These are phyloP conservation scores for Megaptera novaeangliae DNA, from an alignment of 2,113 vertebrate species.

Conservation along the genomic window DNA sequence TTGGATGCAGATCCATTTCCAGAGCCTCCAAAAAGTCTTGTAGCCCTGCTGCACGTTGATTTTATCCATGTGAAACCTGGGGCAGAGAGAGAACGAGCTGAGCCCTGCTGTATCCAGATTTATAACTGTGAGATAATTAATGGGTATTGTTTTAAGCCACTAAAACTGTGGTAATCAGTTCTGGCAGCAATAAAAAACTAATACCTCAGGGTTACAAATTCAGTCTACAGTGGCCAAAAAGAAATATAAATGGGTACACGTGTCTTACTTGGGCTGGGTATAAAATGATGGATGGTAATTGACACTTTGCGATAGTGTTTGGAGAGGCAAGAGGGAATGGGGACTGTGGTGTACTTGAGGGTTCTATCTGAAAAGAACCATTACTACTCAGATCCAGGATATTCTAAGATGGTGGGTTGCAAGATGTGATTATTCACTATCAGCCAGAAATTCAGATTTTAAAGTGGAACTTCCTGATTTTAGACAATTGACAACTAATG, in stretches of 20 bases:
- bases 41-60: neutral
- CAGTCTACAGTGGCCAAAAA: neutral
- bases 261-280: neutral
- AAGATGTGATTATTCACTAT: neutral
- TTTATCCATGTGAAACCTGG: neutral
- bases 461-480: neutral
- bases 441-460: neutral
- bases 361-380: neutral
- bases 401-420: neutral
- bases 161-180: neutral
- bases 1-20: neutral
- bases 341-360: neutral
- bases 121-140: neutral
- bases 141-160: neutral
- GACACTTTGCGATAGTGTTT: neutral
- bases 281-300: neutral
- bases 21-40: neutral
- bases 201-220: neutral
- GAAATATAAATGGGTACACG: neutral
- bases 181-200: neutral
- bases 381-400: neutral
- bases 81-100: neutral
- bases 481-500: neutral
- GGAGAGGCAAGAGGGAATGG: neutral
- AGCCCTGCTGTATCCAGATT: neutral